Evolutionary conservation across 1,140 invertebrate genomes (phyloP).

Genomic region (Mya arenaria): DNA sequence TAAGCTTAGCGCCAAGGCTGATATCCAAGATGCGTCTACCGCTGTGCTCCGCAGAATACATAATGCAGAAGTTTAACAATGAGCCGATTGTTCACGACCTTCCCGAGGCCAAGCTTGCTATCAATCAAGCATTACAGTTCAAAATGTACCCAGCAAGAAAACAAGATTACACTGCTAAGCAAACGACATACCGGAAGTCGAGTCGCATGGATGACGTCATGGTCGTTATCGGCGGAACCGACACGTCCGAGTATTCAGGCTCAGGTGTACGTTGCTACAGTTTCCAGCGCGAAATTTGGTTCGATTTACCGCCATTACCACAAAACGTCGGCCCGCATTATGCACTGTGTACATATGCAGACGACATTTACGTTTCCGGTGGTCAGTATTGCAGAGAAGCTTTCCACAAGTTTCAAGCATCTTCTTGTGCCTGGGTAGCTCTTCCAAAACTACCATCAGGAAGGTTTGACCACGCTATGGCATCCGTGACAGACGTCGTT

Average conservation of each 20-base stretch:
- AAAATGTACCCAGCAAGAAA: conserved; percentile 19
- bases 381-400: conserved; percentile 23
- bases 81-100: neutral
- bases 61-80: conserved; percentile 8
- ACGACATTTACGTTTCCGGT: conserved; percentile 24
- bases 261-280: conserved; percentile 25
- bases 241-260: conserved; percentile 26
- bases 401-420: conserved; percentile 15
- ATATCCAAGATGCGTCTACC: conserved; percentile 5
- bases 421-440: conserved; percentile 8
- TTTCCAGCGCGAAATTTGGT: conserved; percentile 1
- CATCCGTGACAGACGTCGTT: neutral
- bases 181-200: neutral
- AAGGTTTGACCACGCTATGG: conserved; percentile 25
- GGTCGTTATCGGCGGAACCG: conserved; percentile 17
- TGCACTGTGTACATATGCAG: conserved; percentile 4
- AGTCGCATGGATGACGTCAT: conserved; percentile 23
- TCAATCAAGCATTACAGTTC: neutral
- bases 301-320: conserved; percentile 9
- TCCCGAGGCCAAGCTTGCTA: neutral
- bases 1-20: neutral
- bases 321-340: conserved; percentile 12
- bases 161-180: conserved; percentile 16
- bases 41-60: conserved; percentile 14
- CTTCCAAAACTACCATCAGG: conserved; percentile 8